A percentile compares a stretch with the other conserved stretches of the same genome.
phyloP scores from a whole-genome alignment of 2,888 invertebrate genomes.

The Drosophila monieri region DNA sequence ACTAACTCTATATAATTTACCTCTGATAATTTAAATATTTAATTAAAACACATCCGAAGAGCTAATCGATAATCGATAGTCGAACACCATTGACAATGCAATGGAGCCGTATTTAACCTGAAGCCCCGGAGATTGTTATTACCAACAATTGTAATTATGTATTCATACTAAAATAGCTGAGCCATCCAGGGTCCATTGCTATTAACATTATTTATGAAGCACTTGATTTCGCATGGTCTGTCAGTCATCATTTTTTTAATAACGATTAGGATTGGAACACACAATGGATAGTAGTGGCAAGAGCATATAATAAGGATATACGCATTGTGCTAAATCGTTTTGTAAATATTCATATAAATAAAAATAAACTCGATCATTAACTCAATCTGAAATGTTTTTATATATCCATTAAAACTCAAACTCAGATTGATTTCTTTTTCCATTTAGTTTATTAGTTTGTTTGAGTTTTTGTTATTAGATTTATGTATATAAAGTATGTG shows the following conservation, averaged over 20 bases:
- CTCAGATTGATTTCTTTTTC: background rate
- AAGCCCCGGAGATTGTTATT: slow-evolving; percentile 50
- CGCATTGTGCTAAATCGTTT: slow-evolving; percentile 50
- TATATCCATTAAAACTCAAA: slow-evolving; percentile 5
- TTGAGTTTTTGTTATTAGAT: slow-evolving; percentile 35
- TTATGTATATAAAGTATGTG: slow-evolving; percentile 42
- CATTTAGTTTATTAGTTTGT: slow-evolving; percentile 40
- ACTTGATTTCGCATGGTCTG: slow-evolving; percentile 52
- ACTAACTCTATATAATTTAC: slow-evolving; percentile 53
- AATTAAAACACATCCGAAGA: slow-evolving; percentile 46
- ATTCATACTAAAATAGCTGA: slow-evolving; percentile 62
- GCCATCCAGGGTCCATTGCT: slow-evolving; percentile 20
- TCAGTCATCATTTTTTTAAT: slow-evolving; percentile 64
- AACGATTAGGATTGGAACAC: slow-evolving; percentile 35
- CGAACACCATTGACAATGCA: slow-evolving; percentile 10
- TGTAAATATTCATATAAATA: slow-evolving; percentile 47
- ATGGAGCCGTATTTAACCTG: slow-evolving; percentile 46
- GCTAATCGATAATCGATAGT: slow-evolving; percentile 18
- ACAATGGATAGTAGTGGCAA: slow-evolving; percentile 15
- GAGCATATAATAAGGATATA: slow-evolving; percentile 17
- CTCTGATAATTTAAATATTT: slow-evolving; percentile 63
- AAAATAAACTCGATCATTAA: slow-evolving; percentile 46
- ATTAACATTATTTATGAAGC: slow-evolving; percentile 28
- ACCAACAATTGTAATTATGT: slow-evolving; percentile 69
- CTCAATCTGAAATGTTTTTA: slow-evolving; percentile 11